Evolutionary conservation across 92 coral and sea anemone species (phyloP).

Genomic region (Phenganax marumi): DNA sequence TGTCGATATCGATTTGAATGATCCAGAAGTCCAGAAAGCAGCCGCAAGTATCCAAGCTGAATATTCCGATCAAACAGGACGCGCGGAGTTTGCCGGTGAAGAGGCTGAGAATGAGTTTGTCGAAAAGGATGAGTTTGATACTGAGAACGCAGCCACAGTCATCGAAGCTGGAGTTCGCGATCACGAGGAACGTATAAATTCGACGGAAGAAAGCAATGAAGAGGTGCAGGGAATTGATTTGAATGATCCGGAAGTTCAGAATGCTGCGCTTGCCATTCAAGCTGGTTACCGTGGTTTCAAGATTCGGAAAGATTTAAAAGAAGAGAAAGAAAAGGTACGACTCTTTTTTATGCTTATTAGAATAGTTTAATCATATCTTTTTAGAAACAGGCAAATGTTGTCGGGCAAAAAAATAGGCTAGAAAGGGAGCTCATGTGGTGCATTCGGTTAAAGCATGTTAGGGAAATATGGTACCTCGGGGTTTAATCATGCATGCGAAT

Average conservation of each 20-base stretch:
- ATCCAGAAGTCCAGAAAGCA: constrained; percentile 42
- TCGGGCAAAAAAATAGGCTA: no score
- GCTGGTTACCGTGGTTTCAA: constrained; percentile 72
- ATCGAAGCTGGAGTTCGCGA: constrained; percentile 75
- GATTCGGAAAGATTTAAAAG: constrained; percentile 52
- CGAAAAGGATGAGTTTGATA: constrained; percentile 11
- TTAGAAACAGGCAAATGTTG: no score
- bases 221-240: constrained; percentile 48
- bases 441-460: no score
- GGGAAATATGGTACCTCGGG: no score
- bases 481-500: no score
- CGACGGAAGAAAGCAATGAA: constrained; percentile 35
- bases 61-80: constrained; percentile 61
- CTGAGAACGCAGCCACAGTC: constrained; percentile 60
- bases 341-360: no score
- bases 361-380: no score
- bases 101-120: no score
- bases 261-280: constrained; percentile 68
- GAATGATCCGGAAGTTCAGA: constrained; percentile 65
- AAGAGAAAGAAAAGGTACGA: background rate
- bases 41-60: constrained; percentile 74
- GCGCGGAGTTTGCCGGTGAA: background rate
- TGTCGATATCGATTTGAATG: constrained; percentile 34
- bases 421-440: no score
- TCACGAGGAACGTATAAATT: constrained; percentile 57